Evolutionary conservation across 2,797 vertebrate species (phyloP).

Genomic region (Lagodon rhomboides): DNA sequence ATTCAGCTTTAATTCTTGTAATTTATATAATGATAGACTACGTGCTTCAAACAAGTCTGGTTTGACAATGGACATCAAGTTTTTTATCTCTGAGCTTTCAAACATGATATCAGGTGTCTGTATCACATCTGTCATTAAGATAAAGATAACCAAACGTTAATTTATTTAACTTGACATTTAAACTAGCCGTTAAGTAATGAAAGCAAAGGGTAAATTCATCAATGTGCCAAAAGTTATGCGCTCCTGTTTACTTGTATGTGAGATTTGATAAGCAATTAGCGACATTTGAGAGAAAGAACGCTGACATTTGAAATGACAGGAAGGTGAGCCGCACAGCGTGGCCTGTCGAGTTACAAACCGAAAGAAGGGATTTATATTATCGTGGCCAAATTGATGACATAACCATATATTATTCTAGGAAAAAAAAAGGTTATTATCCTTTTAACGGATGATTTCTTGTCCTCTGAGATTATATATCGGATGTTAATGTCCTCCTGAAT

Average conservation of each 20-base stretch:
- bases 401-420: background rate
- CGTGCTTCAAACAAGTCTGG: background rate
- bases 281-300: background rate
- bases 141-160: constrained; percentile 12
- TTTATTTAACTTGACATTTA: constrained; percentile 17
- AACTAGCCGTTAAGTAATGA: background rate
- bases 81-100: background rate
- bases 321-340: background rate
- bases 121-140: background rate
- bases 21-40: background rate
- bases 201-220: background rate
- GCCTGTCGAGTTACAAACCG: background rate
- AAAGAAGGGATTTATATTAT: background rate
- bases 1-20: background rate
- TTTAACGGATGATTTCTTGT: background rate
- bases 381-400: background rate
- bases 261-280: background rate
- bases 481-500: background rate
- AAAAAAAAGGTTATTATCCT: background rate
- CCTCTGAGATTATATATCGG: no score
- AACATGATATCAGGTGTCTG: background rate
- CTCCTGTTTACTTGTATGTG: background rate
- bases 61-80: background rate
- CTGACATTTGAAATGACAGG: constrained; percentile 4
- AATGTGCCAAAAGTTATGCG: background rate